Percentiles rank a stretch among this genome's conserved stretches.
phyloP scores from a whole-genome alignment of 2,888 invertebrate genomes.

The Limenitis camilla region DNA sequence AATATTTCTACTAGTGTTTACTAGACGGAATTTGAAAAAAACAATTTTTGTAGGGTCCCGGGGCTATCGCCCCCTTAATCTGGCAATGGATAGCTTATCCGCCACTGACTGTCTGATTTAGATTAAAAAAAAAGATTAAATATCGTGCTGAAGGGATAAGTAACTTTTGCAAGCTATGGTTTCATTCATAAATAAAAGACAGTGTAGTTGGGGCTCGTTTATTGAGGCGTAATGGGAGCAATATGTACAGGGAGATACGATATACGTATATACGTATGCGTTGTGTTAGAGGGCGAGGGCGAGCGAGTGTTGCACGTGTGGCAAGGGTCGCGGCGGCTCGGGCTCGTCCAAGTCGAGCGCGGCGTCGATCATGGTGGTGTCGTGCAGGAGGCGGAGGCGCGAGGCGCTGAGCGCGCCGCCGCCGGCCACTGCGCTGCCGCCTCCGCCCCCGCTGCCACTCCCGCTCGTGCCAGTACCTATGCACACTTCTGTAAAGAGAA shows the following conservation, averaged over 20 bases:
- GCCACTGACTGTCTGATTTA: too few species aligned
- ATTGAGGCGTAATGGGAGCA: slow-evolving; percentile 12
- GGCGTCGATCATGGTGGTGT: slow-evolving; percentile 93
- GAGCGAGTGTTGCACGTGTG: slow-evolving; percentile 14
- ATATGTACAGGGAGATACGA: slow-evolving; percentile 12
- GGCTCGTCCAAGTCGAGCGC: slow-evolving; percentile 91
- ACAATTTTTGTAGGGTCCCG: too few species aligned
- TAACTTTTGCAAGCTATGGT: too few species aligned
- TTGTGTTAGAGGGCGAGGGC: slow-evolving; percentile 13
- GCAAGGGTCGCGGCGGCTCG: slow-evolving; percentile 64
- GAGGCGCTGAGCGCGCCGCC: slow-evolving; percentile 76
- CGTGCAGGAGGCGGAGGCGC: slow-evolving; percentile 84
- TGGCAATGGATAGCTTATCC: too few species aligned
- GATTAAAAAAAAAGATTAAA: too few species aligned
- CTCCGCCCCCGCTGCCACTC: slow-evolving; percentile 27
- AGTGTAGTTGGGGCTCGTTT: slow-evolving; percentile 11
- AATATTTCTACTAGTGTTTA: too few species aligned
- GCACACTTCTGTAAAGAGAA: slow-evolving; percentile 29
- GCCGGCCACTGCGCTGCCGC: slow-evolving; percentile 47
- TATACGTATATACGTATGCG: slow-evolving; percentile 17
- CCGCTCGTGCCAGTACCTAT: slow-evolving; percentile 27
- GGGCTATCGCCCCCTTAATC: too few species aligned
- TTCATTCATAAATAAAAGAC: neutral
- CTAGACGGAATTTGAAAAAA: too few species aligned
- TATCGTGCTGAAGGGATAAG: too few species aligned